These are phyloP conservation scores for Chloropsis hardwickii DNA, from an alignment of 2,113 vertebrate genomes.

Conservation along the genomic window DNA sequence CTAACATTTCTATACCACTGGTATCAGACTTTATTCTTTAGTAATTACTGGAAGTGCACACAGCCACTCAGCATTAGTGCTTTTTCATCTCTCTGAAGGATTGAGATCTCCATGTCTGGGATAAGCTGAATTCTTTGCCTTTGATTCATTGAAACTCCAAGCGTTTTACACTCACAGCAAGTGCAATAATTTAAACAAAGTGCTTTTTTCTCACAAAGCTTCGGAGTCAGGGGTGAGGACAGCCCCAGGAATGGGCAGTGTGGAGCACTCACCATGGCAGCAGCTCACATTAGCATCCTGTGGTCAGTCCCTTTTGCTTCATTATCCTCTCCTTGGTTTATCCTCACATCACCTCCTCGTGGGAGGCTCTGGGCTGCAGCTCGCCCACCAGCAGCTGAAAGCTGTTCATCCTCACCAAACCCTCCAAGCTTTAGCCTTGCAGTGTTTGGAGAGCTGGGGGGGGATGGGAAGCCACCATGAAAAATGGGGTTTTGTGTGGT, in stretches of 20 bases:
- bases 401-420: neutral
- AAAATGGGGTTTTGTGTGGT: neutral
- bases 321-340: neutral
- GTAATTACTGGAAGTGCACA: slow-evolving; percentile 60
- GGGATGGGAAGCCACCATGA: fast-evolving
- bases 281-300: neutral
- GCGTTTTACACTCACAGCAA: neutral
- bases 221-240: fast-evolving
- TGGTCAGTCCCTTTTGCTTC: neutral
- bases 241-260: neutral
- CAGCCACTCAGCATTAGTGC: slow-evolving; percentile 41
- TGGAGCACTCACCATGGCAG: neutral
- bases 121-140: neutral
- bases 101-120: slow-evolving; percentile 6
- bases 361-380: neutral
- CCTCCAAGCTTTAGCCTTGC: neutral
- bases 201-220: neutral
- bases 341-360: neutral
- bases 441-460: neutral
- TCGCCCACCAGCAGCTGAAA: neutral
- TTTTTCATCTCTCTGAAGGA: slow-evolving; percentile 25
- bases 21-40: slow-evolving; percentile 50
- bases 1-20: neutral
- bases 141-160: slow-evolving; percentile 50
- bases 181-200: neutral